phyloP scores from a whole-genome alignment of 53 echinoderm and acorn worm species.

The Zoroaster sp. region DNA sequence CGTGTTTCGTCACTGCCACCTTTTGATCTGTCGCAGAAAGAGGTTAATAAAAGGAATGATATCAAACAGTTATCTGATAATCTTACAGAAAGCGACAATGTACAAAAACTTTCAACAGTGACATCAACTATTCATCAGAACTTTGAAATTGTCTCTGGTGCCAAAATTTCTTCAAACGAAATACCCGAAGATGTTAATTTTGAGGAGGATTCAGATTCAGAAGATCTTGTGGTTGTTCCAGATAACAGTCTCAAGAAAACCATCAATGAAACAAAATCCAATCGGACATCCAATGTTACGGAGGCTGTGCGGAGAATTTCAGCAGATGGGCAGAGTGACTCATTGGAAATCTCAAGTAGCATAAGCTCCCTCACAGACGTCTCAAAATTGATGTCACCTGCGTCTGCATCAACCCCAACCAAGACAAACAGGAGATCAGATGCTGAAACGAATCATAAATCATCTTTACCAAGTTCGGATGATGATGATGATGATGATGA shows the following conservation, averaged over 20 bases:
- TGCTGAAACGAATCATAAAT: neutral
- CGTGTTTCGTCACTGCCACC: neutral
- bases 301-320: neutral
- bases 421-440: neutral
- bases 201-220: conserved; percentile 33
- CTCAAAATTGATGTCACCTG: conserved; percentile 6
- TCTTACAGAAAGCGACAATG: neutral
- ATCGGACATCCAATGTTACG: neutral
- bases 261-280: neutral
- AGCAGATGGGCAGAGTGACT: conserved; percentile 1
- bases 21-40: neutral
- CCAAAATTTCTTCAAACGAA: neutral
- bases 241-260: neutral
- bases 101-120: neutral
- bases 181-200: neutral
- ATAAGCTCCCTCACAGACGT: conserved; percentile 10
- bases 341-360: neutral
- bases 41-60: neutral
- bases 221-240: conserved; percentile 44
- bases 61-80: neutral
- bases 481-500: too few relatives aligned
- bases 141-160: neutral
- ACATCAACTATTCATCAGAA: neutral
- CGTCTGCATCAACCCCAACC: neutral
- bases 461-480: neutral